These are phyloP conservation scores for Irena cyanogastra DNA, from an alignment of 2,113 vertebrate species.

Conservation along the genomic window DNA sequence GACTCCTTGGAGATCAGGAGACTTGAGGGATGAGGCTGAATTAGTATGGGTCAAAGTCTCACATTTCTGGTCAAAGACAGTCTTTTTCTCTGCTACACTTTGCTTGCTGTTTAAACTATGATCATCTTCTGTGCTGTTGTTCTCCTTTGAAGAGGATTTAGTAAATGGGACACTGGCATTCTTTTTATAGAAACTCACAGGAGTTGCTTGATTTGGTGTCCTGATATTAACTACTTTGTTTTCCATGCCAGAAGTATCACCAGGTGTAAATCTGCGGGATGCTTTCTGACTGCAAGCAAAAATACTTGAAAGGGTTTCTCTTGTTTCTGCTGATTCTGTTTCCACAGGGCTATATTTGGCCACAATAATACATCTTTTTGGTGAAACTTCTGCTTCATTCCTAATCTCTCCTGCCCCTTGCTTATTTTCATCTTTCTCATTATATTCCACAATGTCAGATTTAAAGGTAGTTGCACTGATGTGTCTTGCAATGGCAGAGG, in stretches of 20 bases:
- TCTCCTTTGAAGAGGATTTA: slow-evolving; percentile 18
- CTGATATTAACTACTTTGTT: neutral
- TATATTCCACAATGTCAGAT: neutral
- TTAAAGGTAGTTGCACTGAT: slow-evolving; percentile 31
- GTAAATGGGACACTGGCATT: neutral
- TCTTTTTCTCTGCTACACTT: neutral
- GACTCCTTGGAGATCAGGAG: neutral
- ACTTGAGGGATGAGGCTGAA: neutral
- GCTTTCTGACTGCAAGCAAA: neutral
- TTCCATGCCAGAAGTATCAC: neutral
- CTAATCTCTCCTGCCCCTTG: neutral
- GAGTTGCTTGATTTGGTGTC: neutral
- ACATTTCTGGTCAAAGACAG: neutral
- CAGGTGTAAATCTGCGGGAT: neutral
- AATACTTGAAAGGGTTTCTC: neutral
- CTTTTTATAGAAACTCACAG: slow-evolving; percentile 7
- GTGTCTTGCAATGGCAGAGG: slow-evolving; percentile 84
- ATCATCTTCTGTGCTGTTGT: neutral
- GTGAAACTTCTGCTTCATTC: neutral
- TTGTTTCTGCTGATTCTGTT: neutral
- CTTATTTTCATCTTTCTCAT: neutral
- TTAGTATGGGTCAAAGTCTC: neutral
- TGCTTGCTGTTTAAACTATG: neutral
- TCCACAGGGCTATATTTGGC: neutral
- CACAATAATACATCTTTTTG: neutral